These are phyloP conservation scores for Epistrophe eligans DNA, from an alignment of 2,888 invertebrate genomes.

Conservation along the genomic window DNA sequence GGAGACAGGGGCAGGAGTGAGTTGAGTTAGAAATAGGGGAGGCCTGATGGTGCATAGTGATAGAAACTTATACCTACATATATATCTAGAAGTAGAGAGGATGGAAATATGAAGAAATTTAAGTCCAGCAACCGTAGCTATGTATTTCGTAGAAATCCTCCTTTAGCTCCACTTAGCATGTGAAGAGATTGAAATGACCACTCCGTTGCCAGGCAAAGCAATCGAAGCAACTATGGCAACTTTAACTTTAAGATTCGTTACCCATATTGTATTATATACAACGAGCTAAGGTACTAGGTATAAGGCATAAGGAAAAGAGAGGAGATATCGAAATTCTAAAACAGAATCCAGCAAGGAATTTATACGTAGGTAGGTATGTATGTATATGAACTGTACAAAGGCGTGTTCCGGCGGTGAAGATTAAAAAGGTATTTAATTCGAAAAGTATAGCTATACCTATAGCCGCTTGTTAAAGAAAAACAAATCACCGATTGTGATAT, in stretches of 20 bases:
- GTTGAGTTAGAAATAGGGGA: slow-evolving; percentile 1
- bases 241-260: slow-evolving; percentile 47
- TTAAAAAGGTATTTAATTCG: slow-evolving; percentile 19
- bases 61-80: not conserved
- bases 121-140: slow-evolving; percentile 38
- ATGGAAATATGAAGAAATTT: slow-evolving; percentile 53
- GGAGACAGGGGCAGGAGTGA: not conserved
- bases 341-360: slow-evolving; percentile 25
- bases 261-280: slow-evolving; percentile 27
- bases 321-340: slow-evolving; percentile 17
- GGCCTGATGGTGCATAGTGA: not conserved
- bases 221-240: slow-evolving; percentile 54
- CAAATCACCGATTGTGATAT: not conserved
- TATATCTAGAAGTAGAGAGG: too few relatives aligned
- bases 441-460: not conserved
- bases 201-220: slow-evolving; percentile 54
- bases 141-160: slow-evolving; percentile 51
- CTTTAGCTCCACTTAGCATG: slow-evolving; percentile 39
- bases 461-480: not conserved
- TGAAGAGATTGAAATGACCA: slow-evolving; percentile 59
- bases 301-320: not conserved
- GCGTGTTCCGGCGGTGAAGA: slow-evolving; percentile 23
- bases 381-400: slow-evolving; percentile 9
- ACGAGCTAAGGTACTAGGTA: not conserved
- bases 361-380: not conserved